Conservation (phyloP, 1,140 invertebrate genomes). For the Aporrectodea caliginosa region DNA sequence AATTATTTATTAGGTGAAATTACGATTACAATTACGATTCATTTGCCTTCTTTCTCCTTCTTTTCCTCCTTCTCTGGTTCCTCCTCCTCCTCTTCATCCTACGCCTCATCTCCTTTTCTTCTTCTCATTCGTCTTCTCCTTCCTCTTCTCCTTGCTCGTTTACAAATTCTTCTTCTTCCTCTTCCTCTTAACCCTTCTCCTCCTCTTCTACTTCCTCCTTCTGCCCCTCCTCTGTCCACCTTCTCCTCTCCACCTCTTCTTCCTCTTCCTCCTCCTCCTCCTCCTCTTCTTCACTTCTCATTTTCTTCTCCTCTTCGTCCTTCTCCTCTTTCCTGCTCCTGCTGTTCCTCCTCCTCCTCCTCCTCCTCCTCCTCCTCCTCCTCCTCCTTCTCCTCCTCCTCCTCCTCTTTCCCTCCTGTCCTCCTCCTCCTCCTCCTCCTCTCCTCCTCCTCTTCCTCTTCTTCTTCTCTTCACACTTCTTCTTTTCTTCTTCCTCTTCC, state of each 20-base stretch:
- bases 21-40: no score
- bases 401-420: neutral
- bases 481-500: neutral
- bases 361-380: neutral
- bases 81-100: no score
- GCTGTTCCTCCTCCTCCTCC: neutral
- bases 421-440: neutral
- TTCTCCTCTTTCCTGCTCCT: neutral
- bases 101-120: no score
- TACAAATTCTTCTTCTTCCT: neutral
- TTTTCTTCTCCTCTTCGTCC: neutral
- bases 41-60: no score
- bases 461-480: neutral
- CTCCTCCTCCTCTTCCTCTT: neutral
- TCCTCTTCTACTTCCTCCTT: neutral
- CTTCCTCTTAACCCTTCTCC: neutral
- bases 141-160: neutral
- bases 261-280: neutral
- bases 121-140: neutral
- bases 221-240: neutral
- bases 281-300: neutral
- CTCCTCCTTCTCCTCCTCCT: neutral
- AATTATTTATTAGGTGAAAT: no score
- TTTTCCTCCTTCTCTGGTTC: no score
- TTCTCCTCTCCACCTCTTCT: neutral